Evolutionary conservation across 2,888 invertebrate species (phyloP).

Genomic region (Eupeodes luniger): DNA sequence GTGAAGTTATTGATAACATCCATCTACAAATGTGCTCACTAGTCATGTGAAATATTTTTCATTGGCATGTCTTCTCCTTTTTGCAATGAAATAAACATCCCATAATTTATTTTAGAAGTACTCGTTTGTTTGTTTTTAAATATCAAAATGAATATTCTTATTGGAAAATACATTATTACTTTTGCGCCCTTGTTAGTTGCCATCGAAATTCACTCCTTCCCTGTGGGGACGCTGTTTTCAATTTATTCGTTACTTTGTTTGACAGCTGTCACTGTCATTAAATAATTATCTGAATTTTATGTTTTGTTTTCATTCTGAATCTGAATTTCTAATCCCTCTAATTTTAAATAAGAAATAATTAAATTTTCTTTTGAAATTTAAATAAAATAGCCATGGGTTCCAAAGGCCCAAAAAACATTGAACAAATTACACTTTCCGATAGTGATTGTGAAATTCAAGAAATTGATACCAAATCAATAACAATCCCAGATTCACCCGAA

Average conservation of each 20-base stretch:
- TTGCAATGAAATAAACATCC: no score
- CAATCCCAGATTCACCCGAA: slow-evolving; percentile 56
- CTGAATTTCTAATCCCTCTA: not conserved
- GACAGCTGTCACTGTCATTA: slow-evolving; percentile 10
- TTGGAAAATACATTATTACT: no score
- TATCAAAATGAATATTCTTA: no score
- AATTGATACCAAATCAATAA: slow-evolving; percentile 36
- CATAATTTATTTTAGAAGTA: no score
- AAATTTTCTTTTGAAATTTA: slow-evolving; percentile 41
- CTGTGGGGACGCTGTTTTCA: no score
- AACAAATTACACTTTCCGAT: slow-evolving; percentile 25
- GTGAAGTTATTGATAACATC: no score
- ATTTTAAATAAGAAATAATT: not conserved
- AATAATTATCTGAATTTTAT: slow-evolving; percentile 33
- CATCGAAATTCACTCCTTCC: no score
- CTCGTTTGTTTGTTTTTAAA: no score
- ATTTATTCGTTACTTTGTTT: slow-evolving; percentile 31
- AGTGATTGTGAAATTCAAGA: slow-evolving; percentile 58
- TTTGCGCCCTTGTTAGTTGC: no score
- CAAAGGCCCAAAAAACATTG: not conserved
- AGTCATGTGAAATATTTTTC: no score
- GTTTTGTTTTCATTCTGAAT: slow-evolving; percentile 54
- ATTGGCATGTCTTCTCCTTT: no score
- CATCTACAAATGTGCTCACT: no score
- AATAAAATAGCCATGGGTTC: slow-evolving; percentile 43